Conservation (phyloP, 2,113 vertebrate genomes). For the Larimichthys polyactis region DNA sequence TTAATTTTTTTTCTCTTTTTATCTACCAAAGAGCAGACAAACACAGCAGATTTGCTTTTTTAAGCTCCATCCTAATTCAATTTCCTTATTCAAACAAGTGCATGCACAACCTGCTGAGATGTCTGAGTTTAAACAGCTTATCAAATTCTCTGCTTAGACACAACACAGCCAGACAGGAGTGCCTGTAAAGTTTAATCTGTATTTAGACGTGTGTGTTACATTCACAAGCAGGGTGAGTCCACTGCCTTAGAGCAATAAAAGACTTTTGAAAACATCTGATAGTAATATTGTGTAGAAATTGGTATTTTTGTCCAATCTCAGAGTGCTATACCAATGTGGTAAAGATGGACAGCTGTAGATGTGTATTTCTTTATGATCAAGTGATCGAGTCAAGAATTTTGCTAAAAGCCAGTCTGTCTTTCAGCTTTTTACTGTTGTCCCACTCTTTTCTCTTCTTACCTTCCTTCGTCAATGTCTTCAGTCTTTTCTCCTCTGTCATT, state of each 20-base stretch:
- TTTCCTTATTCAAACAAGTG: constrained; percentile 51
- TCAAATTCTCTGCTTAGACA: constrained; percentile 23
- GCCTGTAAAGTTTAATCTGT: constrained; percentile 6
- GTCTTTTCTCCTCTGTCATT: too few relatives aligned
- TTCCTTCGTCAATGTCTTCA: too few relatives aligned
- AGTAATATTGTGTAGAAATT: too few relatives aligned
- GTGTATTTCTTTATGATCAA: too few relatives aligned
- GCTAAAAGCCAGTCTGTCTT: too few relatives aligned
- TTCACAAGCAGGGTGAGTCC: not conserved
- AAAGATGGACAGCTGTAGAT: too few relatives aligned
- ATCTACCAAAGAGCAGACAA: constrained; percentile 24
- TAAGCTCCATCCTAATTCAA: constrained; percentile 33
- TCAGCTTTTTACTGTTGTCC: too few relatives aligned
- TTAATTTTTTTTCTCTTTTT: not conserved
- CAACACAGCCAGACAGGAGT: constrained; percentile 14
- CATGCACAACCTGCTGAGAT: constrained; percentile 25
- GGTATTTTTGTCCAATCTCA: too few relatives aligned
- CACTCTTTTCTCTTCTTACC: too few relatives aligned
- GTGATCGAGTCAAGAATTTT: too few relatives aligned
- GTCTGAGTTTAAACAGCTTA: constrained; percentile 53
- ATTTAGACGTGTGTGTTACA: not conserved
- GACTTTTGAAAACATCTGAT: not conserved
- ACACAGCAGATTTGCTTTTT: constrained; percentile 30
- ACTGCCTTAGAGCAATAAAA: not conserved
- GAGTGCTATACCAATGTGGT: too few relatives aligned